Percentiles rank a stretch among this genome's conserved stretches.
These are phyloP conservation scores for Zoroaster sp. DNA, from an alignment of 53 echinoderm and acorn worm species.

Conservation along the genomic window DNA sequence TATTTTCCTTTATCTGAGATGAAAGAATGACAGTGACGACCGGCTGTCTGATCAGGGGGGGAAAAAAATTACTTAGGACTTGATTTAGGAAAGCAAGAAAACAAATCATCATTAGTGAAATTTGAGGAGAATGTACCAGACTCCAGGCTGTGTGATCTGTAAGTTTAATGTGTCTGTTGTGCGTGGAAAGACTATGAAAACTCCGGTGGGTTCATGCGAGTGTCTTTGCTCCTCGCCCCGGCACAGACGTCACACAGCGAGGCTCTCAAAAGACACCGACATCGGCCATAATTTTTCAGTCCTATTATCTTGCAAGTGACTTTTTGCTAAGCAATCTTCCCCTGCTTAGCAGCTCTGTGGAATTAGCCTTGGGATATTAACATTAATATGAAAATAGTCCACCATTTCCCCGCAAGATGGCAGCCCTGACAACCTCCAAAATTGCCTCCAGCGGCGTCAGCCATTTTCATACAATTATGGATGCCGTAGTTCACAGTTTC, in stretches of 20 bases:
- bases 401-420: neutral
- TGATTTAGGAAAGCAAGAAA: neutral
- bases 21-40: neutral
- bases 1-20: neutral
- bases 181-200: too few relatives aligned
- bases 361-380: neutral
- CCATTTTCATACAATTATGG: neutral
- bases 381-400: neutral
- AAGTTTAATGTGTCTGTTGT: too few relatives aligned
- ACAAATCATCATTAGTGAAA: neutral
- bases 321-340: too few relatives aligned
- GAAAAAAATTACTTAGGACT: neutral
- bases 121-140: neutral
- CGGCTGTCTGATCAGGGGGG: neutral
- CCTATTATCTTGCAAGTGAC: too few relatives aligned
- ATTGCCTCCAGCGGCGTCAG: neutral
- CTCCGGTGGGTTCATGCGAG: too few relatives aligned
- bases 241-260: too few relatives aligned
- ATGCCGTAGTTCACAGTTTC: neutral
- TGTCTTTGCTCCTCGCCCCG: too few relatives aligned
- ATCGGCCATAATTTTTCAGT: too few relatives aligned
- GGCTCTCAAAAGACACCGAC: too few relatives aligned
- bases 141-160: too few relatives aligned
- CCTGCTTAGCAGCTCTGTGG: too few relatives aligned
- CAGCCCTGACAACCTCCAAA: neutral